Evolutionary conservation across 2,888 invertebrate genomes (phyloP).

Genomic region (Protodeltote pygarga): DNA sequence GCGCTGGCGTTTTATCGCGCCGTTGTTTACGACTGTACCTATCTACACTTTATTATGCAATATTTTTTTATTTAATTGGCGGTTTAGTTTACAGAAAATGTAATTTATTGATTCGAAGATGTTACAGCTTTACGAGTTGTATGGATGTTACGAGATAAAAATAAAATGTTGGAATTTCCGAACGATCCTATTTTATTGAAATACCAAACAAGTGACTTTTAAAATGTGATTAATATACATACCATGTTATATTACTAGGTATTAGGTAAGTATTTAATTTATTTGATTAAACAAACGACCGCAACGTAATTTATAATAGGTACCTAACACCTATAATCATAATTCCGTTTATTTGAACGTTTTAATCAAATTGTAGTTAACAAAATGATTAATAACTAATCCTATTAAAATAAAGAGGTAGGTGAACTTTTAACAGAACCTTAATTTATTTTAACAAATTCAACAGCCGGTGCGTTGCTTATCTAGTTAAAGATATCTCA

Average conservation of each 20-base stretch:
- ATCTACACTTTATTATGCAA: slow-evolving; percentile 24
- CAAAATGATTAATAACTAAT: slow-evolving; percentile 16
- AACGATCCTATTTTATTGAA: slow-evolving; percentile 24
- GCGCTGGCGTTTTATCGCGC: slow-evolving; percentile 27
- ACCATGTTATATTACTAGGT: no score
- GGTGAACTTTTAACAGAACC: slow-evolving; percentile 41
- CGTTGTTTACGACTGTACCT: slow-evolving; percentile 31
- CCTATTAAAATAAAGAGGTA: slow-evolving; percentile 23
- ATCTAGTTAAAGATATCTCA: slow-evolving; percentile 48
- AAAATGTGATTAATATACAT: no score
- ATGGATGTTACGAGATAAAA: slow-evolving; percentile 9
- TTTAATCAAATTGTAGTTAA: slow-evolving; percentile 9
- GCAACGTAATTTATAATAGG: slow-evolving; percentile 18
- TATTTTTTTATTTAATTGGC: slow-evolving; percentile 39
- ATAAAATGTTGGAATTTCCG: not conserved
- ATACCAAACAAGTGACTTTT: slow-evolving; percentile 12
- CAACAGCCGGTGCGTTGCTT: slow-evolving; percentile 38
- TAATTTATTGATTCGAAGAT: slow-evolving; percentile 36
- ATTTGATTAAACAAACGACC: slow-evolving; percentile 12
- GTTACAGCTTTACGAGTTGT: slow-evolving; percentile 8
- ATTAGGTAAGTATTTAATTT: no score
- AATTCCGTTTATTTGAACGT: slow-evolving; percentile 25
- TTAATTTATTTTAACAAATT: slow-evolving; percentile 44
- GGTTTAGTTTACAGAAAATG: slow-evolving; percentile 13
- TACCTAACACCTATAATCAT: slow-evolving; percentile 20